Base-by-base conservation (phyloP, 2,113 vertebrate species). In the Pseudopodoces humilis region DNA sequence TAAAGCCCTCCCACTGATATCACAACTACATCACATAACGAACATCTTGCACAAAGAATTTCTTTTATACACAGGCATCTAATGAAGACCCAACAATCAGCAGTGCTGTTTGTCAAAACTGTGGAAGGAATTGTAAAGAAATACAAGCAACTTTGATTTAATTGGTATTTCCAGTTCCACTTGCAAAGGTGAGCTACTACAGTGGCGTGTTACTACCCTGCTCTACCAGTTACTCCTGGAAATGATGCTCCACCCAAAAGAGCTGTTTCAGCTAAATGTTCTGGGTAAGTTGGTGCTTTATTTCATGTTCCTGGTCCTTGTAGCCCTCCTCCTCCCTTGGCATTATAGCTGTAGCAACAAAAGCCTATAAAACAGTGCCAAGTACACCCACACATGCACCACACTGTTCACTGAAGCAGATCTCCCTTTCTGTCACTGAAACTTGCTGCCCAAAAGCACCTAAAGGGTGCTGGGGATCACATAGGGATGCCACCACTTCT, bases 171-270 rank as follows among this genome's bases (percentile, higher is more conserved):
- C 47, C 27, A 89, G 28, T 18, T 83, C 41, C 72, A 79, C 63
- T 76, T 83, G 11, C 82, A 82, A 68, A 81, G 56, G 49, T 64
- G 55, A 76, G 67, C 62, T 75, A 10, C 49, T 17, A 39, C 27
- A 39, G 0, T 18, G 20, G 50, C 0, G 0, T 22, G 13, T 65
- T 49, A 46, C 56, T 24, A 92, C 25, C 83, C 92, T 92, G 92
- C 83, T 82, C 88, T 92, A 94, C 95, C 95, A 93, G 95, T 88
- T 62, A 67, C 80, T 91, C 86, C 72, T 93, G 76, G 79, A 90
- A 94, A 81, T 0, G 10, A 59, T 55, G 91, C 88, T 93, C 94
- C 95, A 84, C 91, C 91, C 91, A 75, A 63, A 86, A 90, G 37
- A 87, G 85, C 55, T 15, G 1, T 70, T 86, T 68, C 55, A 95